Evolutionary conservation across 2,797 vertebrate species (phyloP).

Genomic region (Pelodytes ibericus): DNA sequence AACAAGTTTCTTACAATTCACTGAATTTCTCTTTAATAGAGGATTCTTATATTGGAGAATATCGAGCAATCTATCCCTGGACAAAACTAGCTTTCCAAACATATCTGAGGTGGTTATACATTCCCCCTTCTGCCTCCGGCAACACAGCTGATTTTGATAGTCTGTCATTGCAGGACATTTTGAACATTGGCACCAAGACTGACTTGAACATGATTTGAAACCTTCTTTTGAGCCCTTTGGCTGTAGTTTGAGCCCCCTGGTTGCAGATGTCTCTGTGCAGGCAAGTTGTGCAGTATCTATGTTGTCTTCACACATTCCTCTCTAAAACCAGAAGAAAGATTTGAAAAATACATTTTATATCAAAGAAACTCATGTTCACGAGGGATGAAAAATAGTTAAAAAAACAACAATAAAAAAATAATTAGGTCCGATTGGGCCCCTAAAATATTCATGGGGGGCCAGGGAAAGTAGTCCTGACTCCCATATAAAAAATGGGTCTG

Average conservation of each 20-base stretch:
- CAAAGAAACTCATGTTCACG: too few species aligned
- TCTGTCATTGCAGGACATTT: constrained; percentile 58
- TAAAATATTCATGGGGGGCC: too few species aligned
- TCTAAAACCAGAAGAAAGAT: constrained; percentile 61
- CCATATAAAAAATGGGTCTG: too few species aligned
- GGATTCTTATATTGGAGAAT: constrained; percentile 77
- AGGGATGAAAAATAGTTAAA: too few species aligned
- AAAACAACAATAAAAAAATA: too few species aligned
- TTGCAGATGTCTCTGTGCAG: not conserved
- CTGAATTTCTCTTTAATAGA: constrained; percentile 57
- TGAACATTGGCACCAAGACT: constrained; percentile 74
- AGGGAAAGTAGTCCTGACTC: too few species aligned
- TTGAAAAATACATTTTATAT: not conserved
- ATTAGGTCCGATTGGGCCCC: too few species aligned
- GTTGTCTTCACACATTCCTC: constrained; percentile 51
- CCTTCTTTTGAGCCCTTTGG: not conserved
- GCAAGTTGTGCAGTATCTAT: constrained; percentile 10
- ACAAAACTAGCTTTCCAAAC: constrained; percentile 73
- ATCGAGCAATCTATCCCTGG: constrained; percentile 65
- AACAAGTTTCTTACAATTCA: constrained; percentile 1
- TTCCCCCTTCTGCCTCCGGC: constrained; percentile 69
- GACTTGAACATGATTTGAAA: constrained; percentile 23
- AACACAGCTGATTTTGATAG: constrained; percentile 78
- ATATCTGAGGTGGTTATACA: constrained; percentile 71
- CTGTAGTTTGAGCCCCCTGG: not conserved